Percentiles rank a stretch among this genome's conserved stretches.
phyloP scores from a whole-genome alignment of 2,888 invertebrate genomes.

The Drosophila testacea region DNA sequence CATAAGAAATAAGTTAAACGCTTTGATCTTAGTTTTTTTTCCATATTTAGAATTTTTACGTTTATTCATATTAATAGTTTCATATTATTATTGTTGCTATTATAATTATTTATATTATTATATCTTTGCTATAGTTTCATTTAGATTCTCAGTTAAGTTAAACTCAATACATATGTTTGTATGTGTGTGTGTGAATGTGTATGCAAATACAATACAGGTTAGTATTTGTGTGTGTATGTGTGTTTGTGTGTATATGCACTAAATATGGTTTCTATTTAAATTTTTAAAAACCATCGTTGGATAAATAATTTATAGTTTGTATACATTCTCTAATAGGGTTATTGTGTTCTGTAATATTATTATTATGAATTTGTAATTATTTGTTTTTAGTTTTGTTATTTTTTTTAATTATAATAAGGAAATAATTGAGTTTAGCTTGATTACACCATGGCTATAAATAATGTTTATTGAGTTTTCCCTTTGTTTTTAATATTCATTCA shows the following conservation, averaged over 20 bases:
- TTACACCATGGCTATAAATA: conserved; percentile 56
- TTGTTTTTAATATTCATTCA: conserved; percentile 42
- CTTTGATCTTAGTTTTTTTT: conserved; percentile 9
- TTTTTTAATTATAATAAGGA: conserved; percentile 40
- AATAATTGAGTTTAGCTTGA: conserved; percentile 45
- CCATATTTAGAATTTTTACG: conserved; percentile 53
- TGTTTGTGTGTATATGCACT: conserved; percentile 39
- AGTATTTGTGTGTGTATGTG: conserved; percentile 28
- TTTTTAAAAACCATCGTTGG: conserved; percentile 56
- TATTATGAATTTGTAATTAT: conserved; percentile 24
- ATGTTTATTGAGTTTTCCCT: conserved; percentile 28
- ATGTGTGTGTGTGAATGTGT: conserved; percentile 32
- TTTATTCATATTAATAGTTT: conserved; percentile 66
- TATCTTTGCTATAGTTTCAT: conserved; percentile 34
- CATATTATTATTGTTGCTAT: conserved; percentile 44
- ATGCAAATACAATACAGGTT: conserved; percentile 32
- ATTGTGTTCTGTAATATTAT: conserved; percentile 34
- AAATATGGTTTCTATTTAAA: conserved; percentile 37
- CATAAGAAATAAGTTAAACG: not conserved
- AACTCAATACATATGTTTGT: conserved; percentile 47
- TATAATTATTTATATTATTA: conserved; percentile 46
- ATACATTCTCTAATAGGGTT: conserved; percentile 57
- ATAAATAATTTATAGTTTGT: conserved; percentile 52
- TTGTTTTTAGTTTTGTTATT: conserved; percentile 4
- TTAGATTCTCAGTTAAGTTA: conserved; percentile 44